Evolutionary conservation across 2,888 invertebrate species (phyloP).

Genomic region (Nephrotoma flavescens): DNA sequence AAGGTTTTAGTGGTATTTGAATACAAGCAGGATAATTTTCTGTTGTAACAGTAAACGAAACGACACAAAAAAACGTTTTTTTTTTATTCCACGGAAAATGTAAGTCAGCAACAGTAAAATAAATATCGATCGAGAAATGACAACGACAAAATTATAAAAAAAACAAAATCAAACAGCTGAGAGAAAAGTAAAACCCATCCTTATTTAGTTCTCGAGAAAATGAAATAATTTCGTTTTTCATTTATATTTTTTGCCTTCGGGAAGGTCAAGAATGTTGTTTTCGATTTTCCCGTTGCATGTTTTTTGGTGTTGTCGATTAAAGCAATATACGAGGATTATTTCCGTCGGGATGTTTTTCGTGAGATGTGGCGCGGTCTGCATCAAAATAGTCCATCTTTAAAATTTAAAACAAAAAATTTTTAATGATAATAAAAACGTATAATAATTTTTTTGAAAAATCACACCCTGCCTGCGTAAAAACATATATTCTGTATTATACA

Average conservation of each 20-base stretch:
- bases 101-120: background rate
- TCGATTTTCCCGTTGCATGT: background rate
- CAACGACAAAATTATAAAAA: background rate
- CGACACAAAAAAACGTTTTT: background rate
- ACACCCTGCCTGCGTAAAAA: background rate
- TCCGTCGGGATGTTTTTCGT: background rate
- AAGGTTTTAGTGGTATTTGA: background rate
- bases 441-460: background rate
- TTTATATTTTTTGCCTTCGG: background rate
- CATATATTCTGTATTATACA: background rate
- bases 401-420: background rate
- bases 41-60: background rate
- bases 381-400: background rate
- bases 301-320: background rate
- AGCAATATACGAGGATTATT: background rate
- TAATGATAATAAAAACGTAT: background rate
- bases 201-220: background rate
- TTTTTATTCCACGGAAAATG: background rate
- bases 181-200: background rate
- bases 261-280: background rate
- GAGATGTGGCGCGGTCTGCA: background rate
- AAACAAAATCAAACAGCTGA: background rate
- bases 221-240: background rate
- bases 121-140: background rate
- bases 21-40: background rate